phyloP scores from a whole-genome alignment of 2,888 invertebrate species.

The Tineola bisselliella region DNA sequence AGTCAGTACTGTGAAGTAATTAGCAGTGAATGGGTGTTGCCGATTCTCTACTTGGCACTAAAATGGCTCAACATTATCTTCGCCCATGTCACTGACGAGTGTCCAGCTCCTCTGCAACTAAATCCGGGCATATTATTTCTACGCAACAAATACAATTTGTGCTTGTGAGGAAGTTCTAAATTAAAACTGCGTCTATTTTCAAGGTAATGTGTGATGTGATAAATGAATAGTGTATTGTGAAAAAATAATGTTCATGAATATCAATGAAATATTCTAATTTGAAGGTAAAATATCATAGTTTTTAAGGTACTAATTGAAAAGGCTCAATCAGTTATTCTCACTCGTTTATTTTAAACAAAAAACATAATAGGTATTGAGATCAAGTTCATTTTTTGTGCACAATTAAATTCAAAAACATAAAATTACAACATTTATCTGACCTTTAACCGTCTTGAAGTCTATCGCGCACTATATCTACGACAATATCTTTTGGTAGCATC shows the following conservation, averaged over 20 bases:
- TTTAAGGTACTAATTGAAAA: neutral
- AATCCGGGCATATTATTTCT: neutral
- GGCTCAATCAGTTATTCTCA: neutral
- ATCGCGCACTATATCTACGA: conserved; percentile 55
- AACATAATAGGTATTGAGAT: neutral
- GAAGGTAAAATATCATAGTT: too few relatives aligned
- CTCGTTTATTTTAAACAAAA: neutral
- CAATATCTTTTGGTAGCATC: conserved; percentile 55
- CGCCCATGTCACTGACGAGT: neutral
- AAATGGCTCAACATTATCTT: neutral
- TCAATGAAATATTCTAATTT: too few relatives aligned
- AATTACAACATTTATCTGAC: conserved; percentile 12
- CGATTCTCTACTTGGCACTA: conserved; percentile 38
- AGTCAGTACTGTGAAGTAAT: conserved; percentile 45
- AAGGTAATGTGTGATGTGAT: neutral
- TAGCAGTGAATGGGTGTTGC: conserved; percentile 36
- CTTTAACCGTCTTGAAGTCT: conserved; percentile 32
- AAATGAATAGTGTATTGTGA: neutral
- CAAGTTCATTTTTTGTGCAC: neutral
- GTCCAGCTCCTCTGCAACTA: neutral
- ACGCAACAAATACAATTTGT: neutral
- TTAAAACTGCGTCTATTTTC: neutral
- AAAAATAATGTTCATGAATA: neutral
- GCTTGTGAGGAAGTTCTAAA: neutral
- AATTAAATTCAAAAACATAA: neutral